Percentiles rank a stretch among this genome's conserved stretches.
Conservation (phyloP, 2,113 vertebrate species). For the Mystacornis crossleyi region DNA sequence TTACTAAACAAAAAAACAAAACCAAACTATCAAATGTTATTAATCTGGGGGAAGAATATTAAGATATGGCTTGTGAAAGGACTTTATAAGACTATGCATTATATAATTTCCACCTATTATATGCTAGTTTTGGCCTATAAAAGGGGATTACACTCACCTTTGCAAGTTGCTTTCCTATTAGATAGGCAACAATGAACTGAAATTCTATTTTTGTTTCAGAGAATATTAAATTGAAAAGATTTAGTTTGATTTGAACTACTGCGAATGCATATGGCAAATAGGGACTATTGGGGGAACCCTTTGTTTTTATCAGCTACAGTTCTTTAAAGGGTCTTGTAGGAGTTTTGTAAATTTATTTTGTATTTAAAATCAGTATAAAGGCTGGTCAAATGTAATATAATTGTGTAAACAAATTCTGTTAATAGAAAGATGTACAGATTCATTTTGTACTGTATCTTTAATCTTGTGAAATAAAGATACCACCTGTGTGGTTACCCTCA, state of each 20-base stretch:
- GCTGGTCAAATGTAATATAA: constrained; percentile 83
- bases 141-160: not conserved
- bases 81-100: constrained; percentile 56
- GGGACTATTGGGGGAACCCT: constrained; percentile 33
- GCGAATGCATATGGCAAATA: constrained; percentile 43
- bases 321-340: constrained; percentile 70
- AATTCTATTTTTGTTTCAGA: constrained; percentile 64
- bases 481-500: constrained; percentile 72
- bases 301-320: constrained; percentile 63
- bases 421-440: constrained; percentile 86
- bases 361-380: constrained; percentile 82
- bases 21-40: not conserved
- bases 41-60: constrained; percentile 8
- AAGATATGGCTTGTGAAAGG: constrained; percentile 8
- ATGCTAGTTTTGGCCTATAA: constrained; percentile 4
- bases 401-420: constrained; percentile 84
- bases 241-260: constrained; percentile 70
- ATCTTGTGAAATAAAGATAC: constrained; percentile 83
- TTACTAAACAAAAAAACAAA: not conserved
- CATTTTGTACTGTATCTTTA: constrained; percentile 84
- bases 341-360: constrained; percentile 82
- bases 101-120: constrained; percentile 45
- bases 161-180: constrained; percentile 55
- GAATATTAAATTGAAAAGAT: constrained; percentile 41
- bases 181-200: constrained; percentile 39